These are phyloP conservation scores for Campylomormyrus numenius DNA, from an alignment of 2,113 vertebrate genomes.

Conservation along the genomic window DNA sequence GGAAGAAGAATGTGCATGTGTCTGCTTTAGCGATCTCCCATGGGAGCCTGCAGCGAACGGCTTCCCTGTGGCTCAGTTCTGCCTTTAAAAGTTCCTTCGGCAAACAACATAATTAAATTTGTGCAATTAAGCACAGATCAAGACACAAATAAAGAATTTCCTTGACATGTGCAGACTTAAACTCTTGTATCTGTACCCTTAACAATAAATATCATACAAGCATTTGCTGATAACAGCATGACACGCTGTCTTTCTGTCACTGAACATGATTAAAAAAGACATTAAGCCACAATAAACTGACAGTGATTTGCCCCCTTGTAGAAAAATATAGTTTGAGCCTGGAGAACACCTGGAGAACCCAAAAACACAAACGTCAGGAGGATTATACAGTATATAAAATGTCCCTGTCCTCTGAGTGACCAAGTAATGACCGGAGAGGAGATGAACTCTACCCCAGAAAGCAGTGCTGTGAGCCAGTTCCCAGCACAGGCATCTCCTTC, in stretches of 20 bases:
- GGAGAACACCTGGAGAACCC: background rate
- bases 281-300: background rate
- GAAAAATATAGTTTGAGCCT: background rate
- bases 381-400: background rate
- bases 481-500: background rate
- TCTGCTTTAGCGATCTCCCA: background rate
- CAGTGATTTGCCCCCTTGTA: background rate
- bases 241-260: background rate
- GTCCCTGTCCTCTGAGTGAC: background rate
- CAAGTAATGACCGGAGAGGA: background rate
- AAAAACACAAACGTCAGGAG: background rate
- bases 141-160: background rate
- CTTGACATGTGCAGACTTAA: background rate
- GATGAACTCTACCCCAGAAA: background rate
- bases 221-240: background rate
- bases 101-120: conserved; percentile 21
- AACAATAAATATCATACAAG: background rate
- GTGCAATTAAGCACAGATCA: background rate
- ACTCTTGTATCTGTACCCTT: background rate
- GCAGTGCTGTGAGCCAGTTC: background rate
- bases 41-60: background rate
- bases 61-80: background rate
- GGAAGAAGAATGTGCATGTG: conserved; percentile 1
- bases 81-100: background rate
- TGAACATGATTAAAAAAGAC: background rate